Conservation (phyloP, 2,797 vertebrate species). For the Clamator glandarius region DNA sequence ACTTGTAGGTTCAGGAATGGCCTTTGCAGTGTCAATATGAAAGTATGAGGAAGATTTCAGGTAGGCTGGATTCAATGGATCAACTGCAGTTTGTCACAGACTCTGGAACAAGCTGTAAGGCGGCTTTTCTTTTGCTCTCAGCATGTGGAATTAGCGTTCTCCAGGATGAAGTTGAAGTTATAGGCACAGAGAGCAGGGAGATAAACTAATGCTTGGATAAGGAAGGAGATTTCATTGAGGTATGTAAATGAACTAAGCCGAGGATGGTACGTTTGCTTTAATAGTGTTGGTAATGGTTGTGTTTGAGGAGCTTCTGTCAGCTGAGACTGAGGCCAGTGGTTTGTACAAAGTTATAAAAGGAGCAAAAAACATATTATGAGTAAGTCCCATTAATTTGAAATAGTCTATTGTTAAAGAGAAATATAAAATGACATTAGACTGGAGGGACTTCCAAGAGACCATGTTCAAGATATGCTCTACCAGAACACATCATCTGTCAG, state of each 20-base stretch:
- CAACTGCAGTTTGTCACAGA: not conserved
- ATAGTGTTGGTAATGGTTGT: not conserved
- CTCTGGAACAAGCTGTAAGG: not conserved
- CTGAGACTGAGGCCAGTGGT: not conserved
- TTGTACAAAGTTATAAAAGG: not conserved
- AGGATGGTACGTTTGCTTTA: not conserved
- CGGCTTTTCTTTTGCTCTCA: not conserved
- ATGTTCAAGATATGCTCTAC: rapidly evolving
- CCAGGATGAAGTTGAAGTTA: not conserved
- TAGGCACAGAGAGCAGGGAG: not conserved
- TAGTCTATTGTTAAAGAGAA: not conserved
- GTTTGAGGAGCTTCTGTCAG: not conserved
- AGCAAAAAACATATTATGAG: not conserved
- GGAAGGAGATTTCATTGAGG: not conserved
- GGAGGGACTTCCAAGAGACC: not conserved
- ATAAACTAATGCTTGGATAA: not conserved
- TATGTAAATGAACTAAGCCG: not conserved
- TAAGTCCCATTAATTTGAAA: not conserved
- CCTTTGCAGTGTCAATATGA: rapidly evolving
- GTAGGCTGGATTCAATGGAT: not conserved
- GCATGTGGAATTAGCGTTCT: not conserved
- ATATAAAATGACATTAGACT: not conserved
- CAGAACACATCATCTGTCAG: not conserved
- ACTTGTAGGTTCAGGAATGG: not conserved
- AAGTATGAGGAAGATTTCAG: not conserved